A percentile compares a stretch with the other conserved stretches of the same genome.
phyloP scores from a whole-genome alignment of 2,113 vertebrate genomes.

The Carlito syrichta region DNA sequence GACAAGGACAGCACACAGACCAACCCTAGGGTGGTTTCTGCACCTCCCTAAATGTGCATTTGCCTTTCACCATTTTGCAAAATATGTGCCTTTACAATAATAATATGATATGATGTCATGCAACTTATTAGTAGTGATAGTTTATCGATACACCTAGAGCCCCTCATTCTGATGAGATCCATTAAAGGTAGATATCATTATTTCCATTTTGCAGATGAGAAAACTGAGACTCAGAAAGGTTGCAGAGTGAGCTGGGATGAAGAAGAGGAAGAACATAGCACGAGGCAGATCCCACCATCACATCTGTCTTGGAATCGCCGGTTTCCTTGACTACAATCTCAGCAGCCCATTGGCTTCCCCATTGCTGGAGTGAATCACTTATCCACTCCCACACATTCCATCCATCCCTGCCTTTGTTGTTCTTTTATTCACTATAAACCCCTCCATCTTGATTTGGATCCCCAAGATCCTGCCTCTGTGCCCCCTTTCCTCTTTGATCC shows the following conservation, averaged over 20 bases:
- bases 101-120: accelerated
- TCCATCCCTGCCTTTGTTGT: accelerated
- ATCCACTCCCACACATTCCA: accelerated
- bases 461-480: not conserved
- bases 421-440: not conserved
- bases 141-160: accelerated
- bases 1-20: accelerated
- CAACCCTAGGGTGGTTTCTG: accelerated
- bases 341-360: accelerated
- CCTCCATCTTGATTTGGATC: not conserved
- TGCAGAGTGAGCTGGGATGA: accelerated
- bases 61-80: not conserved
- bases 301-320: accelerated
- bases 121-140: not conserved
- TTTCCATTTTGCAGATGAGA: not conserved
- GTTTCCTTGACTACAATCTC: accelerated
- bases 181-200: not conserved
- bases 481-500: no score
- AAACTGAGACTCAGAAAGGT: not conserved
- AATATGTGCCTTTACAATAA: not conserved
- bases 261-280: no score
- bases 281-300: accelerated
- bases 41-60: no score
- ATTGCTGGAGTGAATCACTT: accelerated
- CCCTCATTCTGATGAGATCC: not conserved